Base-by-base conservation (phyloP, 2,113 vertebrate species). In the Toxotes jaculatrix region DNA sequence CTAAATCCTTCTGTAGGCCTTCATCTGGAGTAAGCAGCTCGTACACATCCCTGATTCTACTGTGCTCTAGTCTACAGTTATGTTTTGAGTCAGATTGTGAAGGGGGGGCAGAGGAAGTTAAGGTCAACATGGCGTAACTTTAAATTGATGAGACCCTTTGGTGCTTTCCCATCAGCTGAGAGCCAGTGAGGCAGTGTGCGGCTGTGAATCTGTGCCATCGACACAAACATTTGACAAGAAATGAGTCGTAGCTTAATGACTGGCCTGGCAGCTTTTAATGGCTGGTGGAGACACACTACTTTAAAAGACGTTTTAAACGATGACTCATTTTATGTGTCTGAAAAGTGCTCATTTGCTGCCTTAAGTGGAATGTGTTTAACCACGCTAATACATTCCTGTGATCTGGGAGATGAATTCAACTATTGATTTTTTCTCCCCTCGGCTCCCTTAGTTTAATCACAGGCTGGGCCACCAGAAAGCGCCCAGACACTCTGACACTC, bases 261-360 rank as follows among this genome's bases (percentile, higher is more conserved):
- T 27, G 49, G 79, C 77, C 86, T 82, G 89, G 71, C 80, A 79
- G 86, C 75, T 21, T 91, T 90, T 92, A 91, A 92, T 88, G 86
- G 83, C 84, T 74, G 13, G 59, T 84, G 79, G 84, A 89, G 86
- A 87, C 86, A 82, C 84, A 74, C 68, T 66, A 71, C 80, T 27
- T 27, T 91, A 87, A 91, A 91, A 89, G 79, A 87, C 10, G 14
- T 53, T 88, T 88, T 88, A 79, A 90, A 82, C 76, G 76, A 88
- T 88, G 87, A 92, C 80, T 92, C 86, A 90, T 88, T 91, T 88
- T 81, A 79, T 80, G 90, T 62, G 77, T 89, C 72, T 86, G 85
- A 84, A 86, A 84, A 84, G 74, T 57, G 62, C 72, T 92, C 77
- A 71, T 83, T 83, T 73, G 74, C 83, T 68, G 79, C 80, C 70